Evolutionary conservation across 2,888 invertebrate genomes (phyloP).

Genomic region (Tricholauxania praeusta): DNA sequence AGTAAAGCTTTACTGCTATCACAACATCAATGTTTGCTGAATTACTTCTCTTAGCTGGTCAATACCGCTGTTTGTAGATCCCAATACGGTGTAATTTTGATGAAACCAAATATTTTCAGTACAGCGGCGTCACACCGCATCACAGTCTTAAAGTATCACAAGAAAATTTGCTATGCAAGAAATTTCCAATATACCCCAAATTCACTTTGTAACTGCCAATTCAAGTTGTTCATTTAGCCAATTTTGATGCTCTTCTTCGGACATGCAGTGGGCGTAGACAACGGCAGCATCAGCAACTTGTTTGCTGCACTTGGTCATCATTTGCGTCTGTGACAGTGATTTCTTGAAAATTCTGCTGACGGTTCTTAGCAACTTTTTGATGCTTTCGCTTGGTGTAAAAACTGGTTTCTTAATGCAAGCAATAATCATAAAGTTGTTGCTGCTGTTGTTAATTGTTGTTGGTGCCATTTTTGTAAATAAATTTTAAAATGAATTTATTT

Average conservation of each 20-base stretch:
- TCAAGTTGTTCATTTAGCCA: constrained; percentile 47
- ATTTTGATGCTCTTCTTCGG: constrained; percentile 48
- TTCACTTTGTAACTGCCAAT: constrained; percentile 11
- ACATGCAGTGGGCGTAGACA: constrained; percentile 36
- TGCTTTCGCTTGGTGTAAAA: constrained; percentile 37
- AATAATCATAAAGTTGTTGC: constrained; percentile 26
- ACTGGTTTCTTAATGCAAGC: constrained; percentile 40
- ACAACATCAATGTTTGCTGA: background rate
- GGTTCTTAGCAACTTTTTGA: constrained; percentile 46
- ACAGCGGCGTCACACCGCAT: background rate
- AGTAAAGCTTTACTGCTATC: constrained; percentile 32
- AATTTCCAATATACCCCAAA: constrained; percentile 8
- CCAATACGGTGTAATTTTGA: background rate
- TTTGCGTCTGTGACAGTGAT: constrained; percentile 1
- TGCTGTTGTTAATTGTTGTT: constrained; percentile 33
- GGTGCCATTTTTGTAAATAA: constrained; percentile 17
- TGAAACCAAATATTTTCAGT: background rate
- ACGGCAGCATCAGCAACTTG: background rate
- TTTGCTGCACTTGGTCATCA: constrained; percentile 17
- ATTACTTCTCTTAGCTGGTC: too few species aligned
- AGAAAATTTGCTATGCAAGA: background rate
- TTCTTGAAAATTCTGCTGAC: constrained; percentile 44
- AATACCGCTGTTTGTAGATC: background rate
- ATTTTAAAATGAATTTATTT: background rate
- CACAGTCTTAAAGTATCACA: constrained; percentile 28